Conservation (phyloP, 2,888 invertebrate species). For the Orchesellides sinensis region DNA sequence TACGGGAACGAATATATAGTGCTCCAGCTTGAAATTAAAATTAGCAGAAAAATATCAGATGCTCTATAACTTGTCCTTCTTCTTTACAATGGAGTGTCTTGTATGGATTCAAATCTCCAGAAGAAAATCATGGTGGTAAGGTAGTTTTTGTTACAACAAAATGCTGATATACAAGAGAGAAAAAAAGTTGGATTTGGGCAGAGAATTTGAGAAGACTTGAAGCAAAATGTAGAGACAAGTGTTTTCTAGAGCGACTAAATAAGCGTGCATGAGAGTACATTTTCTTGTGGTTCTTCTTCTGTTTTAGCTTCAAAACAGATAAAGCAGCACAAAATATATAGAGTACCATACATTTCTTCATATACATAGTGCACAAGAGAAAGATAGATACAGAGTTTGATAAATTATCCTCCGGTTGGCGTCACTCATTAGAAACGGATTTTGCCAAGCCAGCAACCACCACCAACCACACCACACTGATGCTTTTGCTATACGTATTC, state of each 20-base stretch:
- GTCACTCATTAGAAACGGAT: constrained; percentile 75
- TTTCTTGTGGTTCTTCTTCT: too few species aligned
- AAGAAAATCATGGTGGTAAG: neutral
- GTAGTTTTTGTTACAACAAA: constrained; percentile 5
- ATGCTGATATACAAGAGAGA: neutral
- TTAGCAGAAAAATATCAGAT: constrained; percentile 25
- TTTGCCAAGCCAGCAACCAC: constrained; percentile 72
- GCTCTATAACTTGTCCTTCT: neutral
- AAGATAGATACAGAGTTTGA: constrained; percentile 63
- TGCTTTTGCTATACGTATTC: too few species aligned
- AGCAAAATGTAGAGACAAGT: constrained; percentile 5
- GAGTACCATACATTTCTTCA: neutral
- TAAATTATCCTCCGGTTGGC: constrained; percentile 74
- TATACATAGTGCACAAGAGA: neutral
- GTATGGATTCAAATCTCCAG: constrained; percentile 16
- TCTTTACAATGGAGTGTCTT: neutral
- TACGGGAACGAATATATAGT: neutral
- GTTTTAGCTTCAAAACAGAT: too few species aligned
- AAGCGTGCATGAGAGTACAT: neutral
- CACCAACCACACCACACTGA: constrained; percentile 26
- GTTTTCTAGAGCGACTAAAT: constrained; percentile 8
- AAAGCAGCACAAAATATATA: neutral
- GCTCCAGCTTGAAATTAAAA: constrained; percentile 11
- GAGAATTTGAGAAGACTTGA: neutral
- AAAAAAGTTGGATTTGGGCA: neutral